Conservation (phyloP, 2,888 invertebrate genomes). For the Agrotis clavis region DNA sequence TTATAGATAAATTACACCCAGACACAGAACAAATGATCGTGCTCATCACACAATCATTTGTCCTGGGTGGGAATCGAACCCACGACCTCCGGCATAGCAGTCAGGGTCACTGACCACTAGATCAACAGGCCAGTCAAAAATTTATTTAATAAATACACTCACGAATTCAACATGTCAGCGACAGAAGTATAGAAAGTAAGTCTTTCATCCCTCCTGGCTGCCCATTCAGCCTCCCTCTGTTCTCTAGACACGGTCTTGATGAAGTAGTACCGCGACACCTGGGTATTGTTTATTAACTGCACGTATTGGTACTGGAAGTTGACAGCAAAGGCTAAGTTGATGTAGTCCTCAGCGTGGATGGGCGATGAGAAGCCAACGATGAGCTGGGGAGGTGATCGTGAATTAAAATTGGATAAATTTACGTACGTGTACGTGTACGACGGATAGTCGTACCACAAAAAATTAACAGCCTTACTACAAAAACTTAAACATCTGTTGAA, state of each 20-base stretch:
- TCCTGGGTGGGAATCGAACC: no score
- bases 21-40: no score
- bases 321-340: slow-evolving; percentile 90
- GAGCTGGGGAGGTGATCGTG: slow-evolving; percentile 81
- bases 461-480: no score
- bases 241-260: slow-evolving; percentile 83
- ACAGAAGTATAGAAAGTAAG: slow-evolving; percentile 81
- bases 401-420: no score
- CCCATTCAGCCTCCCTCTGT: slow-evolving; percentile 79
- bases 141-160: slow-evolving; percentile 71
- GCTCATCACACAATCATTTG: no score
- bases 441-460: no score
- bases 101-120: no score
- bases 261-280: slow-evolving; percentile 88
- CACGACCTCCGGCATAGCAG: no score
- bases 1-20: no score
- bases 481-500: no score
- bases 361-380: slow-evolving; percentile 91
- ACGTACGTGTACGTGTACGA: no score
- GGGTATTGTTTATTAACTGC: slow-evolving; percentile 88
- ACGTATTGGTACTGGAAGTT: slow-evolving; percentile 93
- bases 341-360: slow-evolving; percentile 88
- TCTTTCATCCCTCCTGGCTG: slow-evolving; percentile 79
- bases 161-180: slow-evolving; percentile 80
- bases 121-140: no score